phyloP scores from a whole-genome alignment of 92 coral and sea anemone species.

The Virgularia gustaviana region DNA sequence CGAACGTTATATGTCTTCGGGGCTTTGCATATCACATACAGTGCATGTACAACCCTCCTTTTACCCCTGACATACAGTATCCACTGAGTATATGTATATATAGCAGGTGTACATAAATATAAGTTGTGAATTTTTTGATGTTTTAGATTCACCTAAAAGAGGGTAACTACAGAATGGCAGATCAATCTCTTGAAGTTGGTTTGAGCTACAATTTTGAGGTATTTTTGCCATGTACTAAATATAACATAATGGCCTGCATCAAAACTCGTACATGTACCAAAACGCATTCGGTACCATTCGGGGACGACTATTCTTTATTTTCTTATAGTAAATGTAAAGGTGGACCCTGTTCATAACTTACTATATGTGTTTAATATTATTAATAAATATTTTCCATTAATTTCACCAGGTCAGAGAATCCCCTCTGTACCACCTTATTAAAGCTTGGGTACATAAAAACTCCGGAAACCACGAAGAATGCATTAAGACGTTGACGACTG shows the following conservation, averaged over 20 bases:
- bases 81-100: too few relatives aligned
- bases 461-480: conserved; percentile 85
- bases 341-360: background rate
- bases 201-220: conserved; percentile 99
- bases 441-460: conserved; percentile 91
- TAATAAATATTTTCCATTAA: background rate
- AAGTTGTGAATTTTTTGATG: background rate
- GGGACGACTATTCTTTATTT: too few relatives aligned
- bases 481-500: conserved; percentile 79
- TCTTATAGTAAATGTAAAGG: background rate
- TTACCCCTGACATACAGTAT: too few relatives aligned
- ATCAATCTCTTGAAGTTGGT: conserved; percentile 97
- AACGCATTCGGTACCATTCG: too few relatives aligned
- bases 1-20: too few relatives aligned
- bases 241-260: too few relatives aligned
- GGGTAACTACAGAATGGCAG: conserved; percentile 80
- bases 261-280: too few relatives aligned
- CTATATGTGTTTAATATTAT: background rate
- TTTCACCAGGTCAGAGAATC: conserved; percentile 76
- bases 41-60: too few relatives aligned
- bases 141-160: conserved; percentile 86
- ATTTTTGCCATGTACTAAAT: too few relatives aligned
- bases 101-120: background rate
- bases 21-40: too few relatives aligned
- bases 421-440: conserved; percentile 88